A percentile compares a stretch with the other conserved stretches of the same genome.
Evolutionary conservation across 2,113 vertebrate species (phyloP).

Genomic region (Brachypodius melanocephalos): DNA sequence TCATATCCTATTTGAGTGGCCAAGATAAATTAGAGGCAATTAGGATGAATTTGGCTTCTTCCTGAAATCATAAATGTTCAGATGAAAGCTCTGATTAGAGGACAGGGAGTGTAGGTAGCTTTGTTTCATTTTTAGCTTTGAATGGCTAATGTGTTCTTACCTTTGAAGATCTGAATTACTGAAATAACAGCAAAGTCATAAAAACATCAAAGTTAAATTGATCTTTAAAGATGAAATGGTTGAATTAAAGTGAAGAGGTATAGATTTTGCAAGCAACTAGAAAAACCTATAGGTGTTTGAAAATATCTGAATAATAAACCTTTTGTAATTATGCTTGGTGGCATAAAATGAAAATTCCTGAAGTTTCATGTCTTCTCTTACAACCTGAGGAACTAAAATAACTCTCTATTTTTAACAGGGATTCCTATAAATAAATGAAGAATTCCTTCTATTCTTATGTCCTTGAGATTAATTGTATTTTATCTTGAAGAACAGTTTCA

Average conservation of each 20-base stretch:
- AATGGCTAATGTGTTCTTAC: conserved; percentile 32
- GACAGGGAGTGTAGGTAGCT: not conserved
- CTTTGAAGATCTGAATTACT: conserved; percentile 44
- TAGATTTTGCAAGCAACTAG: not conserved
- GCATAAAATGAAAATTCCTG: not conserved
- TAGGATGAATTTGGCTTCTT: conserved; percentile 26
- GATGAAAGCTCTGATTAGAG: conserved; percentile 36
- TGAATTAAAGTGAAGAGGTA: not conserved
- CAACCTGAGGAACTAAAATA: not conserved
- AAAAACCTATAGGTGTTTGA: not conserved
- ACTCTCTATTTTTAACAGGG: not conserved
- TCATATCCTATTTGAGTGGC: conserved; percentile 37
- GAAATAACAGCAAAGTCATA: conserved; percentile 36
- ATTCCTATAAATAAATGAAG: not conserved
- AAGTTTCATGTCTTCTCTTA: not conserved
- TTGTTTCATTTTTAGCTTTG: conserved; percentile 31
- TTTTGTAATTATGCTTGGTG: not conserved
- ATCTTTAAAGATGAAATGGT: conserved; percentile 29
- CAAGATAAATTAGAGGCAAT: conserved; percentile 48
- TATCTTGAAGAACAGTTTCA: not conserved
- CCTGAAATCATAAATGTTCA: conserved; percentile 10
- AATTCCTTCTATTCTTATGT: not conserved
- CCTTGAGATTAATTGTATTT: not conserved
- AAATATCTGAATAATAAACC: not conserved
- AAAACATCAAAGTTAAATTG: conserved; percentile 25